Conservation (phyloP, 2,113 vertebrate genomes). For the Nibea albiflora region DNA sequence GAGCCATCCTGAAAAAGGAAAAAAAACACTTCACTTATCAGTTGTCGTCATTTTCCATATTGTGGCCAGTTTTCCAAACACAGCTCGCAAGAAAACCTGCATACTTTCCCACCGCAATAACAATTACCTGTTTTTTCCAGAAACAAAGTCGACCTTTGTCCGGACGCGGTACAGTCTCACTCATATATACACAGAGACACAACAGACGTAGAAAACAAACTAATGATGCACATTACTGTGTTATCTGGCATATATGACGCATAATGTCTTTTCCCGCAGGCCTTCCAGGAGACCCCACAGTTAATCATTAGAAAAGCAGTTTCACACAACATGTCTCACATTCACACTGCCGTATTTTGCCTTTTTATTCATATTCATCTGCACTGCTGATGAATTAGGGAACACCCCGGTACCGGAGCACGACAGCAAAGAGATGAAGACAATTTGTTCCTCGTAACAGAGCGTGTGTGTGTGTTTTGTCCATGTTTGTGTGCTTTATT, state of each 20-base stretch:
- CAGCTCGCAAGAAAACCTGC: neutral
- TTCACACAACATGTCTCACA: neutral
- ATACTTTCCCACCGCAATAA: slow-evolving; percentile 35
- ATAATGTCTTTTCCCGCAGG: slow-evolving; percentile 32
- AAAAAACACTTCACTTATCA: slow-evolving; percentile 14
- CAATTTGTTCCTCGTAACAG: slow-evolving; percentile 17
- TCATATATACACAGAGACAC: neutral
- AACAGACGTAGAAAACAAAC: neutral
- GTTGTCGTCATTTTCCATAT: slow-evolving; percentile 37
- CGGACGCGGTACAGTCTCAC: neutral
- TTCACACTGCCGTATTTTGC: slow-evolving; percentile 12
- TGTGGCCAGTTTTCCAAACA: slow-evolving; percentile 9
- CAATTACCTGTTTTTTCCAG: slow-evolving; percentile 53
- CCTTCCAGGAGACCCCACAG: neutral
- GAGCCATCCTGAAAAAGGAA: neutral
- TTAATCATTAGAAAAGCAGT: slow-evolving; percentile 29
- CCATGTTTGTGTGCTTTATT: neutral
- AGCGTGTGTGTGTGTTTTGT: neutral
- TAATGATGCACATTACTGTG: neutral
- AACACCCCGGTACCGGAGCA: neutral
- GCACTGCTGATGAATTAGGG: slow-evolving; percentile 3
- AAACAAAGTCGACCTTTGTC: slow-evolving; percentile 61
- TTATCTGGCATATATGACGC: slow-evolving; percentile 5
- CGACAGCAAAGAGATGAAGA: neutral
- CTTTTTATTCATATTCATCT: slow-evolving; percentile 3